Percentiles rank a stretch among this genome's conserved stretches.
These are phyloP conservation scores for Dysmachus trigonus DNA, from an alignment of 2,888 invertebrate genomes.

Conservation along the genomic window DNA sequence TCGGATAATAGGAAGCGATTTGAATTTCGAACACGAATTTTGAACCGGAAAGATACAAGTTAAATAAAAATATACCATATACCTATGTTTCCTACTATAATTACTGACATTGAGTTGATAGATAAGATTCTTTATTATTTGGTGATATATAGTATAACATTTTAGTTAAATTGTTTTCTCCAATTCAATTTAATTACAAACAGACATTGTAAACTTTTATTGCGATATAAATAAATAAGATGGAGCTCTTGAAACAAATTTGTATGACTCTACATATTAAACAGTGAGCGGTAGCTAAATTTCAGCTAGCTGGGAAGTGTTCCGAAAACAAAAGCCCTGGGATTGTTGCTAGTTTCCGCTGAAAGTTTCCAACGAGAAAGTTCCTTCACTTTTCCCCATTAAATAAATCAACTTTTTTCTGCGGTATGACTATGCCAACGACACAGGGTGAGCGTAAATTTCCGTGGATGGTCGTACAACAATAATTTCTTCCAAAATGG, in stretches of 20 bases:
- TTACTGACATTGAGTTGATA: too few species aligned
- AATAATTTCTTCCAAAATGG: constrained; percentile 11
- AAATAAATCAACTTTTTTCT: neutral
- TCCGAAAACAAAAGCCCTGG: neutral
- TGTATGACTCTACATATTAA: neutral
- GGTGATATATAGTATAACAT: too few species aligned
- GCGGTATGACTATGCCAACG: neutral
- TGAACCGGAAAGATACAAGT: too few species aligned
- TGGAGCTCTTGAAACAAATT: too few species aligned
- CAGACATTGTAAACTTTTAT: too few species aligned
- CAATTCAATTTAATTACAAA: neutral
- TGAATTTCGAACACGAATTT: too few species aligned
- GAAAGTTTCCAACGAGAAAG: neutral
- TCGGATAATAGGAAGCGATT: too few species aligned
- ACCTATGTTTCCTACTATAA: too few species aligned
- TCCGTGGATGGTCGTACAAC: neutral
- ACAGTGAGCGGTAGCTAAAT: neutral
- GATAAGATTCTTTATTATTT: too few species aligned
- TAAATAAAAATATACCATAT: too few species aligned
- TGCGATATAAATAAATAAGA: neutral
- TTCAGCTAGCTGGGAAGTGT: neutral
- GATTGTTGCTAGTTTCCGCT: neutral
- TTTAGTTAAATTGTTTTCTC: too few species aligned
- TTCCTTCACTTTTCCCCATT: neutral
- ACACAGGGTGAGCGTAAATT: neutral